phyloP scores from a whole-genome alignment of 2,888 invertebrate species.

The Masnerella sp. region DNA sequence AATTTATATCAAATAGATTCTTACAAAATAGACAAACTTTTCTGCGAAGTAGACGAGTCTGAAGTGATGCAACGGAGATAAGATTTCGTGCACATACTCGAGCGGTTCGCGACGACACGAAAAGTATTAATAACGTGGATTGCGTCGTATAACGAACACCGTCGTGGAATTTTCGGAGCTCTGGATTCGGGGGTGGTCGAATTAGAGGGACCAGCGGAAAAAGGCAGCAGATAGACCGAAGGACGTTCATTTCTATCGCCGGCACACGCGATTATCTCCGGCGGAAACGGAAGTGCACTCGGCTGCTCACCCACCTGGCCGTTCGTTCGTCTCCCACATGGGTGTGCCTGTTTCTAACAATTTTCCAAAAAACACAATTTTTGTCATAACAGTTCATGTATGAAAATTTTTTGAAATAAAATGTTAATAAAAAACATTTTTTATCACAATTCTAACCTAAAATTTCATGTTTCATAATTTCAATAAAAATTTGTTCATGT shows the following conservation, averaged over 20 bases:
- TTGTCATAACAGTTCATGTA: too few relatives aligned
- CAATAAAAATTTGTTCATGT: too few relatives aligned
- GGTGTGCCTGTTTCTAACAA: slow-evolving; percentile 3
- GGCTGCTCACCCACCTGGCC: slow-evolving; percentile 76
- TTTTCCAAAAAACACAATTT: too few relatives aligned
- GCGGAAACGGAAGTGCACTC: slow-evolving; percentile 76
- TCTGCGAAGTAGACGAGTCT: too few relatives aligned
- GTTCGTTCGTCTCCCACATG: slow-evolving; percentile 57
- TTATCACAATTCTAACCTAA: too few relatives aligned
- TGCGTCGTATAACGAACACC: slow-evolving; percentile 44
- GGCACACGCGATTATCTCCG: slow-evolving; percentile 72
- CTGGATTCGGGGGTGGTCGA: slow-evolving; percentile 58
- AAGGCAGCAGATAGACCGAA: slow-evolving; percentile 61
- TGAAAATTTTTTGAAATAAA: too few relatives aligned
- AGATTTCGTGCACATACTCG: slow-evolving; percentile 8
- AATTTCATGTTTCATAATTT: too few relatives aligned
- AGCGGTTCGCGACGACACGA: slow-evolving; percentile 18
- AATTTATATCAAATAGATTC: too few relatives aligned
- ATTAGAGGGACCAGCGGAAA: slow-evolving; percentile 53
- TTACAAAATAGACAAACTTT: too few relatives aligned
- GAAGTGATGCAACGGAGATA: too few relatives aligned
- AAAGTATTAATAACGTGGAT: slow-evolving; percentile 48
- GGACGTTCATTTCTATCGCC: slow-evolving; percentile 62
- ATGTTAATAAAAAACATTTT: too few relatives aligned
- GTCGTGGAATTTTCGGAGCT: slow-evolving; percentile 54